These are phyloP conservation scores for Orchesella cincta DNA, from an alignment of 1,140 invertebrate species.

Conservation along the genomic window DNA sequence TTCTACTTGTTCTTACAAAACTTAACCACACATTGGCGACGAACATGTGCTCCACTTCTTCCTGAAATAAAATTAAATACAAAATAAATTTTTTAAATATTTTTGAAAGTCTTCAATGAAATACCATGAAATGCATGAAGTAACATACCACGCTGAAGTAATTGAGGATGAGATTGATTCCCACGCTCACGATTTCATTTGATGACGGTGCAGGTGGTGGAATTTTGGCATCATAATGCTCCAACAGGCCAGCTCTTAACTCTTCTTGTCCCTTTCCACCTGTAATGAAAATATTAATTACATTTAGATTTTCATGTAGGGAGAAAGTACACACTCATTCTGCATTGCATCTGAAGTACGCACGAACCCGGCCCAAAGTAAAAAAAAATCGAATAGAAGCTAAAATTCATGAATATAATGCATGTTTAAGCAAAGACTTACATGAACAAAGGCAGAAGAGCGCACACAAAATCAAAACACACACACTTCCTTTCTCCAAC, in stretches of 20 bases:
- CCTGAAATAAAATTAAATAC: constrained; percentile 32
- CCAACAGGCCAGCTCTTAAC: constrained; percentile 24
- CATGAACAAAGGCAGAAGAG: too few relatives aligned
- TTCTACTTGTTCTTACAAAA: constrained; percentile 34
- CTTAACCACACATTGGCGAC: constrained; percentile 42
- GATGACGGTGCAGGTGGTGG: constrained; percentile 60
- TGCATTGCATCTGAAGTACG: neutral
- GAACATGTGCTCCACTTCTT: constrained; percentile 45
- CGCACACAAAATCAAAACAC: too few relatives aligned
- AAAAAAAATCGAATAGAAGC: neutral
- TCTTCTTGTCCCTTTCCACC: constrained; percentile 18
- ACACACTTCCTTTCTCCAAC: too few relatives aligned
- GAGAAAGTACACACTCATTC: neutral
- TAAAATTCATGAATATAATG: too few relatives aligned
- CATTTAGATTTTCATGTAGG: neutral
- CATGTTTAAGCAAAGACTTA: too few relatives aligned
- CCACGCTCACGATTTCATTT: constrained; percentile 61
- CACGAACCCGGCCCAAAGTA: neutral
- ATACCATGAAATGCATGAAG: constrained; percentile 20
- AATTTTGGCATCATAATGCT: constrained; percentile 56
- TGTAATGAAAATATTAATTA: neutral
- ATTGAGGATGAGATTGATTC: constrained; percentile 60
- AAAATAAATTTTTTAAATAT: constrained; percentile 4
- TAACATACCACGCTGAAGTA: constrained; percentile 63
- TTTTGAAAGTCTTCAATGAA: neutral